Conservation (phyloP, 2,797 vertebrate species). For the Betta splendens region DNA sequence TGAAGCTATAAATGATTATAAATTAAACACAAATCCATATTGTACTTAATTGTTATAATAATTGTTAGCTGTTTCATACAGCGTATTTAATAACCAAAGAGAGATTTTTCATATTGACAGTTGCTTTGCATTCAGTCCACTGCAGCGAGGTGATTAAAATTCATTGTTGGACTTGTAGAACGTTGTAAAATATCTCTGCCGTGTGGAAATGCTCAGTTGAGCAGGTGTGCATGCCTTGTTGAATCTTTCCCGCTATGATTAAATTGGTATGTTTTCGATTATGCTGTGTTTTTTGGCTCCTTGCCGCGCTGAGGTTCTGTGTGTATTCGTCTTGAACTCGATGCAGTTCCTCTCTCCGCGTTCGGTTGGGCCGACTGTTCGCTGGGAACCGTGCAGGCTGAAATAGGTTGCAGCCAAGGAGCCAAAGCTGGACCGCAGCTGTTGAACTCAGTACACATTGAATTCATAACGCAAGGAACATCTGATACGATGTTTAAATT, state of each 20-base stretch:
- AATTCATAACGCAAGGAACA: conserved; percentile 52
- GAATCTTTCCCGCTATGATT: conserved; percentile 67
- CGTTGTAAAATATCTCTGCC: conserved; percentile 57
- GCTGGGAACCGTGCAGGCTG: conserved; percentile 41
- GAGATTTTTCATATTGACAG: conserved; percentile 41
- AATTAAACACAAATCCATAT: too few relatives aligned
- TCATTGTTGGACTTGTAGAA: conserved; percentile 57
- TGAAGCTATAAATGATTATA: too few relatives aligned
- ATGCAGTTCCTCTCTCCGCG: conserved; percentile 59
- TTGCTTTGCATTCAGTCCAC: conserved; percentile 52
- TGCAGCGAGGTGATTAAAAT: conserved; percentile 56
- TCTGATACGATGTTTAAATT: conserved; percentile 43
- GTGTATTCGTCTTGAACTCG: conserved; percentile 58
- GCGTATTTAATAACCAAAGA: too few relatives aligned
- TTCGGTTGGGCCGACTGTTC: conserved; percentile 49
- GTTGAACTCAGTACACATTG: conserved; percentile 57
- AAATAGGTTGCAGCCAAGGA: conserved; percentile 27
- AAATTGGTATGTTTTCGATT: conserved; percentile 74
- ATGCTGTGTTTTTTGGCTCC: conserved; percentile 74
- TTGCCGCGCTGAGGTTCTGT: conserved; percentile 41
- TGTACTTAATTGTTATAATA: too few relatives aligned
- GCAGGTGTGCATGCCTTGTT: conserved; percentile 72
- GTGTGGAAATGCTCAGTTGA: conserved; percentile 50
- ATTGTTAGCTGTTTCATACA: too few relatives aligned
- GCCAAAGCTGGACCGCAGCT: conserved; percentile 66